Evolutionary conservation across 2,888 invertebrate species (phyloP), one percentile per base, ranked within the genome.

Genomic region (Perizoma affinitatum): DNA sequence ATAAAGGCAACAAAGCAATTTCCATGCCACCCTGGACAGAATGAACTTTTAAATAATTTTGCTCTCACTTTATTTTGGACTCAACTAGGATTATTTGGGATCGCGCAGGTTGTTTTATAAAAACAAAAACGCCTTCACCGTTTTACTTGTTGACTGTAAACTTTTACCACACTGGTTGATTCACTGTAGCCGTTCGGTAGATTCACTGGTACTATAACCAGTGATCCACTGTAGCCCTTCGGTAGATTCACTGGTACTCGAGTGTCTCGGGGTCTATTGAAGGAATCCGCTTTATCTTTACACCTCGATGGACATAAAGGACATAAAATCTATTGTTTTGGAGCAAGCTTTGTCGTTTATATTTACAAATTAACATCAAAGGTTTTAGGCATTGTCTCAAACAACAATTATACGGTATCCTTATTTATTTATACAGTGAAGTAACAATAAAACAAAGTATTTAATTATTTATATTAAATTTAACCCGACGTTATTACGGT

Each of bases 1-100:
- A 48, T 61, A 65, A 61, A 65, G 61, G 46, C 49, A 57, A 65
- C 56, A 59, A 56, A 54, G 59, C 59, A 51, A 67, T 65, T 63
- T 65, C 62, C 53, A 64, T 58, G 58, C 60, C 22, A 44, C 36
- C 58, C 45, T 7, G 43, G 60, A 60, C 48, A 50, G 49, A 67
- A 58, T 63, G 58, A 51, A 45, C 56, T 59, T 51, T 49, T 50
- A 58, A 61, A 38, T 65, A 56, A 33, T 47, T 62, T 50, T 46
- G 9, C 36, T 50, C 45, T 53, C 50, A 46, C 42, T 56, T 54
- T 64, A 54, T 38, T 47, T 48, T 46, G 10, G 62, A 43, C 47
- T 38, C 34, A 40, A 62, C 50, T 49, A 10, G 53, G 41, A 34
- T 10, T 33, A 48, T 33, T 34, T 49, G 11, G 53, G 41, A 9